Evolutionary conservation across 2,888 invertebrate genomes (phyloP).

Genomic region (Callyntrura sp.): DNA sequence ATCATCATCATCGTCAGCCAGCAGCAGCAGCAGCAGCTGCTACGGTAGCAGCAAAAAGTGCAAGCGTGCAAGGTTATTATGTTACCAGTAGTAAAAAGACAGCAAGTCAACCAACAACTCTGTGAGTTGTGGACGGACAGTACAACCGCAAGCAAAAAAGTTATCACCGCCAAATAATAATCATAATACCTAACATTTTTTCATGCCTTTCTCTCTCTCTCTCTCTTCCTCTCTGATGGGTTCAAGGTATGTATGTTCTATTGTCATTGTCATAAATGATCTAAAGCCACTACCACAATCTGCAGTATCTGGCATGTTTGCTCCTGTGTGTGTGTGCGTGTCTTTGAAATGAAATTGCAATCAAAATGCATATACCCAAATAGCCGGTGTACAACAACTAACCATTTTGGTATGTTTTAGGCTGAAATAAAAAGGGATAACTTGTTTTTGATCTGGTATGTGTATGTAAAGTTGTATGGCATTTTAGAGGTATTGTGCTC

Average conservation of each 20-base stretch:
- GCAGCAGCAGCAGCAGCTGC: background rate
- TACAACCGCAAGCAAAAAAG: background rate
- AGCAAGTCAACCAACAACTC: conserved; percentile 23
- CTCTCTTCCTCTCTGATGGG: background rate
- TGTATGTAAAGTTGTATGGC: too few relatives aligned
- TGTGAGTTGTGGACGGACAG: background rate
- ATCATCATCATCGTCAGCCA: background rate
- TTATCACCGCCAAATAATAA: background rate
- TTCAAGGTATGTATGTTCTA: conserved; percentile 7
- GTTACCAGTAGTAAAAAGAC: background rate
- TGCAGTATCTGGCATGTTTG: background rate
- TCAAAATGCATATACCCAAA: background rate
- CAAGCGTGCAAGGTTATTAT: conserved; percentile 52
- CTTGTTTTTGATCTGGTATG: conserved; percentile 21
- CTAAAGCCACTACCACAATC: background rate
- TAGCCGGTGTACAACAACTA: background rate
- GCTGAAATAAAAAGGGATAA: background rate
- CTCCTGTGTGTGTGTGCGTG: background rate
- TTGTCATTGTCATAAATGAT: background rate
- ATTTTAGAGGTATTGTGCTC: background rate
- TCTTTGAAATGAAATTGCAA: conserved; percentile 15
- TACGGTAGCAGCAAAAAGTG: conserved; percentile 8
- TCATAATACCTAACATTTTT: conserved; percentile 6
- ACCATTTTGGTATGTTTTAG: background rate
- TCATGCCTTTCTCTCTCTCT: background rate